Evolutionary conservation across 2,888 invertebrate species (phyloP), one percentile per base, ranked within the genome.

Genomic region (Drosophila eohydei): DNA sequence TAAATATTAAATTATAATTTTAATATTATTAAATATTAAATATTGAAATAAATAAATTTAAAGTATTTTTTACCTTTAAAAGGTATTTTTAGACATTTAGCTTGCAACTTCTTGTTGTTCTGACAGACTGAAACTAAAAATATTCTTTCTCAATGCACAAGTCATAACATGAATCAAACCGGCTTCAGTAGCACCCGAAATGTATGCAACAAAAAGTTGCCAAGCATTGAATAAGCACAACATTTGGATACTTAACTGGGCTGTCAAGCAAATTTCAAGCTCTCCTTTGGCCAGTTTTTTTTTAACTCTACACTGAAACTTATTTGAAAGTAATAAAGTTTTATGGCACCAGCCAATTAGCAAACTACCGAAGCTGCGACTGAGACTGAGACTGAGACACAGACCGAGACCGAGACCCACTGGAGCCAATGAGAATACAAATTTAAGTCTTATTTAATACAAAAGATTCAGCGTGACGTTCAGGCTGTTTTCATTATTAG

Each of bases 241-340:
- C n/a, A 7, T 40, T 36, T 16, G n/a, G 38, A 21, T 38, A 16
- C 46, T 63, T 34, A 14, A 26, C 7, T 28, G 3, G 26, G 48
- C 51, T 55, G 12, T 62, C 46, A 63, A 65, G 67, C 61, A 67
- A 68, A 63, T 72, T 52, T 32, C 46, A 63, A 67, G 62, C 67
- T 63, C 57, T 26, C 38, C 14, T 32, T 40, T 41, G 11, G 3
- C 6, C 21, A 61, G 2, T 12, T 21, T 30, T 58, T 63, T 67
- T 72, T 46, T 8, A 57, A 63, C 67, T 65, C 34, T 38, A 32
- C 21, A 50, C 41, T 51, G 48, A 71, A 80, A 80, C 81, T 73
- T 81, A 88, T 85, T 80, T 58, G 78, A 88, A 83, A 83, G 87
- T 74, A 81, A 76, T 78, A 86, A 88, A 86, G 79, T 84, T 84